A percentile compares a stretch with the other conserved stretches of the same genome.
Evolutionary conservation across 2,888 invertebrate species (phyloP).

Genomic region (Psylliodes chrysocephalus): DNA sequence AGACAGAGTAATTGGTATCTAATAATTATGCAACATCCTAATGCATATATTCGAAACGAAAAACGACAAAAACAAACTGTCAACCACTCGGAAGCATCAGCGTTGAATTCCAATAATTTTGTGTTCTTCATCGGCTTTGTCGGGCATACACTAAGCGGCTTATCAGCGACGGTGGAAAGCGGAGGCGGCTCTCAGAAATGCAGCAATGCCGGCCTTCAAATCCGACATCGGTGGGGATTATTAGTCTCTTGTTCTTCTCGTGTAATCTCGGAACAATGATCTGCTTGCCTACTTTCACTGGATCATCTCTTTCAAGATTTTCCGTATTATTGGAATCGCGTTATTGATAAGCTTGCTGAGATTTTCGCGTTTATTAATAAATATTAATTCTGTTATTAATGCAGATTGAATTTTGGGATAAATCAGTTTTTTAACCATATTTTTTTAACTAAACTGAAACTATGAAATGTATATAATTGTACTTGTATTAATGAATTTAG

Average conservation of each 20-base stretch:
- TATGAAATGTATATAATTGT: no score
- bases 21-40: not conserved
- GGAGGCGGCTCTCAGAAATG: conserved; percentile 41
- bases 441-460: no score
- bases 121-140: conserved; percentile 42
- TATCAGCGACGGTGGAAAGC: conserved; percentile 33
- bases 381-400: no score
- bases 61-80: not conserved
- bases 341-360: no score
- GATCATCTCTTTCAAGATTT: conserved; percentile 42
- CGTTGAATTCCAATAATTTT: conserved; percentile 35
- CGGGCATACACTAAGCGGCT: conserved; percentile 41
- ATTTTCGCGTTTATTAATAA: no score
- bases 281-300: conserved; percentile 35
- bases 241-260: conserved; percentile 55
- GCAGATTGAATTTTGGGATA: no score
- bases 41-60: not conserved
- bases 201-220: conserved; percentile 46
- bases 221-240: conserved; percentile 56
- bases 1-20: no score
- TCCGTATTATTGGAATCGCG: conserved; percentile 44
- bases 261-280: conserved; percentile 38
- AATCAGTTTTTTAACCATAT: no score
- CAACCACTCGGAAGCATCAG: not conserved
- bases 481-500: no score